These are phyloP conservation scores for Emydocephalus ijimae DNA, from an alignment of 2,113 vertebrate species.

Conservation along the genomic window DNA sequence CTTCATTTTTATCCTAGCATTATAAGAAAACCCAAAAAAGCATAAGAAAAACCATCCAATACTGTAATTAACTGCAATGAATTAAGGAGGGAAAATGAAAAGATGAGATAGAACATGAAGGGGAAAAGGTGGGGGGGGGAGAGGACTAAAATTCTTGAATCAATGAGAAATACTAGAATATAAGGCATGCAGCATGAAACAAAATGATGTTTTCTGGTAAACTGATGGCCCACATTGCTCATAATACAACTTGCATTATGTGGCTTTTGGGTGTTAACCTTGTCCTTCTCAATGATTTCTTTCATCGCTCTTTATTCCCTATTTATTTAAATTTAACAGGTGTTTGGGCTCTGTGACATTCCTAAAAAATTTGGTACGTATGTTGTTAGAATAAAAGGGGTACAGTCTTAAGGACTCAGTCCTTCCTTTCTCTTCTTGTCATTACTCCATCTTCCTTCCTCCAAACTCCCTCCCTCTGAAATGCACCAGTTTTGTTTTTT, in stretches of 20 bases:
- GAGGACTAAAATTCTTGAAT: slow-evolving; percentile 16
- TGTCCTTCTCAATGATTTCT: slow-evolving; percentile 63
- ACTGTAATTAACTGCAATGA: background rate
- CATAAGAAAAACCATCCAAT: background rate
- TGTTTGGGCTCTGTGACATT: slow-evolving; percentile 52
- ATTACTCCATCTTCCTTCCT: background rate
- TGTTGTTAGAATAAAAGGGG: slow-evolving; percentile 52
- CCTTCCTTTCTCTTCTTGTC: slow-evolving; percentile 58
- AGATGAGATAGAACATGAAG: background rate
- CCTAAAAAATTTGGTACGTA: slow-evolving; percentile 50
- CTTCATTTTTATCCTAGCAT: background rate
- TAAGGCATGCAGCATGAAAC: slow-evolving; percentile 36
- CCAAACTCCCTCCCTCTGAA: background rate
- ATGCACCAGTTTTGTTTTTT: slow-evolving; percentile 18
- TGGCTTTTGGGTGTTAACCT: slow-evolving; percentile 54
- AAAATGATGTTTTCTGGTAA: slow-evolving; percentile 45
- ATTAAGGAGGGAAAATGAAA: background rate
- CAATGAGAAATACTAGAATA: slow-evolving; percentile 36
- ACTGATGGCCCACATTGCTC: slow-evolving; percentile 49
- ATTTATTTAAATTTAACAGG: background rate
- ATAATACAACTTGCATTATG: slow-evolving; percentile 28
- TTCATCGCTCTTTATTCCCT: slow-evolving; percentile 47
- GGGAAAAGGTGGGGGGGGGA: background rate
- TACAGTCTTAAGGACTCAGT: slow-evolving; percentile 45
- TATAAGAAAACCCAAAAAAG: slow-evolving; percentile 8